These are phyloP conservation scores for Drosophila pruinosa DNA, from an alignment of 1,140 invertebrate species.

Conservation along the genomic window DNA sequence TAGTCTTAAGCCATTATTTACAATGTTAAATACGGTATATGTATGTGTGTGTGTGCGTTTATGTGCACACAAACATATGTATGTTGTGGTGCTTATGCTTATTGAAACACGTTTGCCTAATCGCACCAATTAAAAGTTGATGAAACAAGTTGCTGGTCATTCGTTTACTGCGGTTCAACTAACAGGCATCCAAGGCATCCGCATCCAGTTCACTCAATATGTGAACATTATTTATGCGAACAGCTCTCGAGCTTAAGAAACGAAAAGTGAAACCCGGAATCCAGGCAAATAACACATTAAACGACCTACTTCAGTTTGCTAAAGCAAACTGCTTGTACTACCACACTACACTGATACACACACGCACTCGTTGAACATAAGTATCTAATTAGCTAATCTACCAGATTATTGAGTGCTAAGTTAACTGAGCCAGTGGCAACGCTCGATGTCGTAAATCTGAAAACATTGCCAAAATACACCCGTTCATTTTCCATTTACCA, in stretches of 20 bases:
- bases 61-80: no score
- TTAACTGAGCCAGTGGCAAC: background rate
- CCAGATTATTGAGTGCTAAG: background rate
- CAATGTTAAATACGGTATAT: background rate
- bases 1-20: conserved; percentile 1
- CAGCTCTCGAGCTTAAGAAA: conserved; percentile 2
- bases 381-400: background rate
- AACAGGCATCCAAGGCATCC: conserved; percentile 12
- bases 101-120: conserved; percentile 33
- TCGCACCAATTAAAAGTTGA: conserved; percentile 20
- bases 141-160: conserved; percentile 22
- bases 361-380: background rate
- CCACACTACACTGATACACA: background rate
- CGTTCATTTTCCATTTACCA: no score
- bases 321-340: background rate
- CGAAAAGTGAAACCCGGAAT: conserved; percentile 39
- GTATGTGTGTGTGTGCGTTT: background rate
- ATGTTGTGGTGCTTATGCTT: no score
- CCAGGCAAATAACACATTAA: background rate
- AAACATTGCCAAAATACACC: background rate
- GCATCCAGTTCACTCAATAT: conserved; percentile 20
- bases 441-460: background rate
- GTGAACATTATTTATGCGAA: conserved; percentile 11
- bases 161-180: background rate
- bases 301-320: conserved; percentile 1